These are phyloP conservation scores for Porites cylindrica DNA, from an alignment of 92 coral and sea anemone genomes.

Conservation along the genomic window DNA sequence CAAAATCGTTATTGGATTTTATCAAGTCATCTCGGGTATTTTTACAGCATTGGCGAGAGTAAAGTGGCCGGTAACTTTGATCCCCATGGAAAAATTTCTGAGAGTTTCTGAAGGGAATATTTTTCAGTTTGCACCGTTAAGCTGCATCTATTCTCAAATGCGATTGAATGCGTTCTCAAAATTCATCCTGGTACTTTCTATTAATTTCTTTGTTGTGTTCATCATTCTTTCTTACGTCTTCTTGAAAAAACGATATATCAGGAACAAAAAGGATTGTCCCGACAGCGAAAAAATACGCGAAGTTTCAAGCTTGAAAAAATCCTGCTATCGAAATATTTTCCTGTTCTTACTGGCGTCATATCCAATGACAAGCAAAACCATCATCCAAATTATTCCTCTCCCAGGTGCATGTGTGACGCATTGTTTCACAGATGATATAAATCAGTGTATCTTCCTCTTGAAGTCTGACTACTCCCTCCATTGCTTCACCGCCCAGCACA, in stretches of 20 bases:
- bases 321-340: background rate
- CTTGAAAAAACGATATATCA: background rate
- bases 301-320: background rate
- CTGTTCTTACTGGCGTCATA: background rate
- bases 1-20: slow-evolving; percentile 51
- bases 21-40: slow-evolving; percentile 41
- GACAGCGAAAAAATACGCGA: background rate
- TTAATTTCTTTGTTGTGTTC: slow-evolving; percentile 9
- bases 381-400: background rate
- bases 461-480: background rate
- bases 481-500: background rate
- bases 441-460: background rate
- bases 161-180: slow-evolving; percentile 25
- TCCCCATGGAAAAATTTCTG: slow-evolving; percentile 33
- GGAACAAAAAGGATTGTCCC: background rate
- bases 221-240: slow-evolving; percentile 8
- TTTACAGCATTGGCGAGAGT: slow-evolving; percentile 41
- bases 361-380: background rate
- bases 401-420: background rate
- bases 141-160: slow-evolving; percentile 16
- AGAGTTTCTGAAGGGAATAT: slow-evolving; percentile 30
- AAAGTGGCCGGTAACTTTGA: slow-evolving; percentile 41
- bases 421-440: background rate
- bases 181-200: slow-evolving; percentile 29
- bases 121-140: slow-evolving; percentile 38